Percentiles rank a stretch among this genome's conserved stretches.
phyloP scores from a whole-genome alignment of 2,888 invertebrate genomes.

The Meiosimyza decipiens region DNA sequence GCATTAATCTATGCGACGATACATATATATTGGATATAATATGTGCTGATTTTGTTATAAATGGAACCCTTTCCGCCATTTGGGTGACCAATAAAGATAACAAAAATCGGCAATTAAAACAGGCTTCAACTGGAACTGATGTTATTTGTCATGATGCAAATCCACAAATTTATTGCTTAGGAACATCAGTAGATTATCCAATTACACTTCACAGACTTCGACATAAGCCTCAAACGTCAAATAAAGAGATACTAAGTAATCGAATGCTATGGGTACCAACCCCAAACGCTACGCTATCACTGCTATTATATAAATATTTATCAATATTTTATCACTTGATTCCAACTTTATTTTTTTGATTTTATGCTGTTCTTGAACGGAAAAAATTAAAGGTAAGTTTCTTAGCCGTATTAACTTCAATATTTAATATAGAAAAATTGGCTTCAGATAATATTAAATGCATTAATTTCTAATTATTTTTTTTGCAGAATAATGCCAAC shows the following conservation, averaged over 20 bases:
- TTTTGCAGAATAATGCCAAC: constrained; percentile 46
- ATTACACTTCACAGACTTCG: constrained; percentile 8
- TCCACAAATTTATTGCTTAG: constrained; percentile 46
- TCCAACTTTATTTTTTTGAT: neutral
- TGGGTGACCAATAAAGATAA: constrained; percentile 48
- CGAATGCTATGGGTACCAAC: constrained; percentile 45
- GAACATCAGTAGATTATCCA: constrained; percentile 43
- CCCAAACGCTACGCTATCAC: constrained; percentile 39
- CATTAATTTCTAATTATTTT: constrained; percentile 4
- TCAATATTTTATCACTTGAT: constrained; percentile 47
- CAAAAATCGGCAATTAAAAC: neutral
- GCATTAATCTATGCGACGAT: constrained; percentile 40
- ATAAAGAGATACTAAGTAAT: constrained; percentile 31
- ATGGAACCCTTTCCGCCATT: constrained; percentile 50
- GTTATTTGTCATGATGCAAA: constrained; percentile 7
- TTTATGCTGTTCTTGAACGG: too few species aligned
- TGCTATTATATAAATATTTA: constrained; percentile 43
- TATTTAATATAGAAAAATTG: too few species aligned
- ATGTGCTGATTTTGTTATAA: constrained; percentile 53
- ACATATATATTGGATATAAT: constrained; percentile 46
- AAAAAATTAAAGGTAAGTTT: too few species aligned
- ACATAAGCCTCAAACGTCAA: neutral
- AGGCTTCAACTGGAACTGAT: neutral
- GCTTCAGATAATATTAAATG: too few species aligned
- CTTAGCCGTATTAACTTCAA: too few species aligned